Evolutionary conservation across 2,888 invertebrate genomes (phyloP), one percentile per base, ranked within the genome.

Genomic region (Bibio marci): DNA sequence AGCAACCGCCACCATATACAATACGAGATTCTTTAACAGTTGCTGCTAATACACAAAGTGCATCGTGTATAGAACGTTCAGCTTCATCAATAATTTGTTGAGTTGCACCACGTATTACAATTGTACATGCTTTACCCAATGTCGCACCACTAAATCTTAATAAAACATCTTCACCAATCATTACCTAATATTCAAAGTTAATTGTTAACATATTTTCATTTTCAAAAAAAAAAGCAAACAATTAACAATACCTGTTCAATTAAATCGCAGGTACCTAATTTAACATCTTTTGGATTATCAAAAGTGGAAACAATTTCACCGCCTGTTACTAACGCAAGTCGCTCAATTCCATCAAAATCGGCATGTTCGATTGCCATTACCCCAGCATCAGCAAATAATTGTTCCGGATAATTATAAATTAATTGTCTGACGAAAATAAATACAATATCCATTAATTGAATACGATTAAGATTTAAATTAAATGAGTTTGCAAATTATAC

Each of bases 341-440:
- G 73, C 61, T 99, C 97, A 52, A 99, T 94, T 38, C 98, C 98
- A 60, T 98, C 97, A 58, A 99, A 99, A 61, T 99, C 98, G 3
- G 98, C 98, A 59, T 99, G 98, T 57, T 99, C 98, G 49, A 99
- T 98, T 2, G 98, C 95, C 97, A 98, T 98, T 8, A 97, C 76
- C 35, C 88, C 86, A 33, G 91, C 88, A 66, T 99, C 98, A 30
- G 97, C 92, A 62, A 99, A 99, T 50, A 99, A 64, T 63, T 99
- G 98, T 62, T 99, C 98, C 0, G 98, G 98, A 61, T 99, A 98
- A 64, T 99, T 99, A 70, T 99, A 99, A 62, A 99, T 99, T 48
- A 99, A 67, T 63, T 99, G 98, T 47, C 38, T 19, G 6, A 7
- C 88, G 77, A 59, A 2, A 58, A 53, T 43, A 35, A 37, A 41